Conservation (phyloP, 2,113 vertebrate genomes). For the Panurus biarmicus region DNA sequence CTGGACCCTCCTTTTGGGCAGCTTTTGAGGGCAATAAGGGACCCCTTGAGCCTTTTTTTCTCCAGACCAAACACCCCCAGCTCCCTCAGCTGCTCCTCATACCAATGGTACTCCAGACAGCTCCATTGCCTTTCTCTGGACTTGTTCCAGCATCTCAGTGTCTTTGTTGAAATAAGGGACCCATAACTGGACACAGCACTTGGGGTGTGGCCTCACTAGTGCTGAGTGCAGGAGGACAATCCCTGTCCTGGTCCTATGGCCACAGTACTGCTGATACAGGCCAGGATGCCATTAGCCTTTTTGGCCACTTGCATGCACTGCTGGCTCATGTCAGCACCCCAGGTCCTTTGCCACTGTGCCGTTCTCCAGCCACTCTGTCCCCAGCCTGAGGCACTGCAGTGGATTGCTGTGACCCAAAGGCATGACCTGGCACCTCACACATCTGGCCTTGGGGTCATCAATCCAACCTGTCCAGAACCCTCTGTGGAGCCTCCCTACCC, state of each 20-base stretch:
- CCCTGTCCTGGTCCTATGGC: neutral
- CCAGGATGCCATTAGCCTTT: neutral
- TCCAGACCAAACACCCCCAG: neutral
- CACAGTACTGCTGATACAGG: neutral
- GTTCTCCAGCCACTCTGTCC: neutral
- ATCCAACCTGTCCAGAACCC: neutral
- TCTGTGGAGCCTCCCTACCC: neutral
- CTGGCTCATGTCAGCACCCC: neutral
- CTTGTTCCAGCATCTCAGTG: neutral
- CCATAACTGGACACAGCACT: neutral
- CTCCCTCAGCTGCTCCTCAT: neutral
- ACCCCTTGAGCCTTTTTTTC: neutral
- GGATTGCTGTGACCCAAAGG: neutral
- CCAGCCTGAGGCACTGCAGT: neutral
- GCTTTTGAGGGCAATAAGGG: rapidly evolving
- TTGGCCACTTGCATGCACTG: neutral
- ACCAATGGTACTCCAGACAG: neutral
- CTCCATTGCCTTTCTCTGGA: neutral
- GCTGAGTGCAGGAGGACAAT: rapidly evolving
- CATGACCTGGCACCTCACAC: neutral
- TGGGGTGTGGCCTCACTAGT: neutral
- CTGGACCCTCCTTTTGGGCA: neutral
- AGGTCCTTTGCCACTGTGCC: neutral
- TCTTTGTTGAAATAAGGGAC: rapidly evolving
- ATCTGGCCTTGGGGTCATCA: rapidly evolving